A percentile compares a stretch with the other conserved stretches of the same genome.
phyloP scores from a whole-genome alignment of 2,888 invertebrate genomes.

The Leptogaster cylindrica region DNA sequence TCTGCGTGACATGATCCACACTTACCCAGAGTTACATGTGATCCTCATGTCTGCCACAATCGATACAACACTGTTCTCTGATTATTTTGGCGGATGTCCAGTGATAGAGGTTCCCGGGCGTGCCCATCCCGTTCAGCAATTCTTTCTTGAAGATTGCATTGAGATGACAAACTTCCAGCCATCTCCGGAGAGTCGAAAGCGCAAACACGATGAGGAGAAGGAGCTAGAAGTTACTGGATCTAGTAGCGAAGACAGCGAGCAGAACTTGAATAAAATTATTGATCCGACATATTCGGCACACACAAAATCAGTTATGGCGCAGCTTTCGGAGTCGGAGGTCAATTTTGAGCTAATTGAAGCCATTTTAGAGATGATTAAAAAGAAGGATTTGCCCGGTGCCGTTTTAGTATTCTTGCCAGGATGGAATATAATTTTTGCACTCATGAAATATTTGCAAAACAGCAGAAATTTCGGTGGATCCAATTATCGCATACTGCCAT shows the following conservation, averaged over 20 bases:
- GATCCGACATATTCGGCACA: slow-evolving; percentile 64
- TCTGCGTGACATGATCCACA: slow-evolving; percentile 91
- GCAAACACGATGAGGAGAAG: slow-evolving; percentile 68
- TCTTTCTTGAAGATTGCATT: slow-evolving; percentile 92
- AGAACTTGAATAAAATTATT: slow-evolving; percentile 76
- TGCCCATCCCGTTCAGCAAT: slow-evolving; percentile 86
- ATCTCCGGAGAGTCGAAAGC: slow-evolving; percentile 74
- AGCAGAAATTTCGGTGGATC: slow-evolving; percentile 74
- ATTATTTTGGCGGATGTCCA: slow-evolving; percentile 90
- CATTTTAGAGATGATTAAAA: slow-evolving; percentile 71
- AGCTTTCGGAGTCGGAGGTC: slow-evolving; percentile 86
- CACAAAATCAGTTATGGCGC: slow-evolving; percentile 74
- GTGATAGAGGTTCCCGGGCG: slow-evolving; percentile 87
- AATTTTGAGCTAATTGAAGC: slow-evolving; percentile 92
- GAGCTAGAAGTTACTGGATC: slow-evolving; percentile 70
- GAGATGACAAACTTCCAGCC: slow-evolving; percentile 86
- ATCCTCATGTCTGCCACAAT: slow-evolving; percentile 99
- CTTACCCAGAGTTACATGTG: slow-evolving; percentile 88
- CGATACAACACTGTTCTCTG: slow-evolving; percentile 88
- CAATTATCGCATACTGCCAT: slow-evolving; percentile 80
- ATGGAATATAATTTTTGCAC: slow-evolving; percentile 94
- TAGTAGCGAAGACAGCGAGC: slow-evolving; percentile 71
- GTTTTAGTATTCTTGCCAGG: slow-evolving; percentile 94
- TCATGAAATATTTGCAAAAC: slow-evolving; percentile 83
- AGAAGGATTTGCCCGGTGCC: slow-evolving; percentile 75